These are phyloP conservation scores for Phoebastria nigripes DNA, from an alignment of 2,797 vertebrate species.

Conservation along the genomic window DNA sequence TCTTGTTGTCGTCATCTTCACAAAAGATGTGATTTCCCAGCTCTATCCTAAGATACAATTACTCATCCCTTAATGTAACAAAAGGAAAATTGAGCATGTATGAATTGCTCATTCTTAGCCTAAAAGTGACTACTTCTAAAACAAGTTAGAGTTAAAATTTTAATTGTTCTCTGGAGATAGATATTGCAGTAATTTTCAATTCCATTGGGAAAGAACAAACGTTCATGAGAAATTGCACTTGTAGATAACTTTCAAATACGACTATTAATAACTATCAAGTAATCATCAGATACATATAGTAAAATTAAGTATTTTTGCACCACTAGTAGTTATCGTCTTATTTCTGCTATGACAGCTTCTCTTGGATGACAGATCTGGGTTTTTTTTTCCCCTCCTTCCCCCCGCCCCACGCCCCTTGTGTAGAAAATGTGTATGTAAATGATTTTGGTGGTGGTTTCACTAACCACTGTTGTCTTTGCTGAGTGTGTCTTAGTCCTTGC, in stretches of 20 bases:
- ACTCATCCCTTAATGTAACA: neutral
- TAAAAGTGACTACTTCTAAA: neutral
- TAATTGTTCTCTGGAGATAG: neutral
- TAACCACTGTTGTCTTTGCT: neutral
- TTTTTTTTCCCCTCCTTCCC: fast-evolving
- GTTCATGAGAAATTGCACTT: neutral
- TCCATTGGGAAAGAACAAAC: neutral
- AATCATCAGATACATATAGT: neutral
- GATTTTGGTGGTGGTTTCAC: neutral
- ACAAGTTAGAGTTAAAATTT: neutral
- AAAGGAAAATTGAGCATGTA: neutral
- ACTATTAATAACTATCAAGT: neutral
- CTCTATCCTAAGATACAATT: neutral
- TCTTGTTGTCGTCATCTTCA: neutral
- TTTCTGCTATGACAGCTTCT: neutral
- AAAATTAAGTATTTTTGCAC: neutral
- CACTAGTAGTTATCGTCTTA: neutral
- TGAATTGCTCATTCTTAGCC: neutral
- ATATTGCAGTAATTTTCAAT: neutral
- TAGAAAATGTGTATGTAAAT: neutral
- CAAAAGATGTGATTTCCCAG: neutral
- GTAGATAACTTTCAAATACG: neutral
- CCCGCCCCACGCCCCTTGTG: fast-evolving
- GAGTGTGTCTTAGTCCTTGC: neutral
- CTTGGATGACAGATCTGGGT: neutral